A percentile compares a stretch with the other conserved stretches of the same genome.
Evolutionary conservation across 2,797 vertebrate species (phyloP).

Genomic region (Lepilemur ruficaudatus): DNA sequence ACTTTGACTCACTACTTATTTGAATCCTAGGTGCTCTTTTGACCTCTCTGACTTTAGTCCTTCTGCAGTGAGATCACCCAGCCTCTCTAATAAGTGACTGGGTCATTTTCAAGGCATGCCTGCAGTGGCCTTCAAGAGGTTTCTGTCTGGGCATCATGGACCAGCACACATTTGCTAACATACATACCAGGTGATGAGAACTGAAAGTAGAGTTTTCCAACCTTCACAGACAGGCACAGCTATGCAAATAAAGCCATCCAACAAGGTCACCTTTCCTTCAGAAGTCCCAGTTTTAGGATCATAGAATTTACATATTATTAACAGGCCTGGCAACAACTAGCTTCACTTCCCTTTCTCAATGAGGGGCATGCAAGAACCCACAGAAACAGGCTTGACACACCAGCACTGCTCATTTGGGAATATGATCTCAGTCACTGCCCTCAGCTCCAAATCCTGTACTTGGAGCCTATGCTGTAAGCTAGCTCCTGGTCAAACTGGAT

Average conservation of each 20-base stretch:
- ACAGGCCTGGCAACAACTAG: neutral
- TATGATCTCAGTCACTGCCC: neutral
- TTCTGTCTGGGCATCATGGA: neutral
- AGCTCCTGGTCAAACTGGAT: neutral
- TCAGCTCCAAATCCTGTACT: neutral
- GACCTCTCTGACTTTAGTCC: slow-evolving; percentile 14
- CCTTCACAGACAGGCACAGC: neutral
- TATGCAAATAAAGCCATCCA: neutral
- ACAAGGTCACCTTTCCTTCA: neutral
- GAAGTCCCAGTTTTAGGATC: neutral
- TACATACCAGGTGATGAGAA: neutral
- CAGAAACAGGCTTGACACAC: neutral
- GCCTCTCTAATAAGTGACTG: neutral
- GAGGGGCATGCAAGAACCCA: neutral
- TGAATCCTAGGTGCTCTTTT: neutral
- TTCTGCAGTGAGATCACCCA: neutral
- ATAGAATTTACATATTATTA: neutral
- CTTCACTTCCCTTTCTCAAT: neutral
- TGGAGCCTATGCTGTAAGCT: neutral
- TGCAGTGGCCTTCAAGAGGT: neutral
- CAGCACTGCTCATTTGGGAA: neutral
- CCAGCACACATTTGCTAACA: neutral
- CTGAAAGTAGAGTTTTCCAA: neutral
- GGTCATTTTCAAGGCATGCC: neutral
- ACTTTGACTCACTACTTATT: neutral